Conservation (phyloP, 2,113 vertebrate genomes). For the Indicator maculatus region DNA sequence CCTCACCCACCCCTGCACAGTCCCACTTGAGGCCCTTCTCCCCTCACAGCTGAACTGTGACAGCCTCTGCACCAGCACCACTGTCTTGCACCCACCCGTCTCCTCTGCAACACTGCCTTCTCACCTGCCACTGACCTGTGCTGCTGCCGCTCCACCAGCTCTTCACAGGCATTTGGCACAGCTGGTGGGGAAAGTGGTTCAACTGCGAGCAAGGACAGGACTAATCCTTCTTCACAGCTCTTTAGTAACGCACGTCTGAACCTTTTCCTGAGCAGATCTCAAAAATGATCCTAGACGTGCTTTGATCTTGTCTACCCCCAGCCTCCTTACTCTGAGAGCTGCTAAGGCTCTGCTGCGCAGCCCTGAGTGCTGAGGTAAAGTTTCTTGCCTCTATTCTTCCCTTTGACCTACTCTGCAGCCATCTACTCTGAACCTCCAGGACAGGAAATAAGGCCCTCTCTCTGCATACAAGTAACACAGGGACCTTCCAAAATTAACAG, state of each 20-base stretch:
- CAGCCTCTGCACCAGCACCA: fast-evolving
- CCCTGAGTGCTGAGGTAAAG: fast-evolving
- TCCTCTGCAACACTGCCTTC: not conserved
- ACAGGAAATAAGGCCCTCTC: not conserved
- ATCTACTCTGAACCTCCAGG: not conserved
- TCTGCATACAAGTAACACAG: not conserved
- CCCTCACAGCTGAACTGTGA: fast-evolving
- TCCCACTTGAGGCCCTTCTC: fast-evolving
- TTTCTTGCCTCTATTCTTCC: not conserved
- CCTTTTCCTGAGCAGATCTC: slow-evolving; percentile 34
- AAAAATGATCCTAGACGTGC: not conserved
- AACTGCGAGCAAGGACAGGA: slow-evolving; percentile 6
- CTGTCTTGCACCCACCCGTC: not conserved
- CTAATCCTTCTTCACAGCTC: slow-evolving; percentile 43
- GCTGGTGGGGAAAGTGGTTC: slow-evolving; percentile 9
- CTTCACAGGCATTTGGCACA: not conserved
- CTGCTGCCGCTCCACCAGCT: not conserved
- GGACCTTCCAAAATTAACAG: not conserved
- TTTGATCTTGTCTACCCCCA: slow-evolving; percentile 4
- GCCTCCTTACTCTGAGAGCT: not conserved
- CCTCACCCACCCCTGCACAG: not conserved
- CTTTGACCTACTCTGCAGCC: not conserved
- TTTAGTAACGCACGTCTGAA: slow-evolving; percentile 41
- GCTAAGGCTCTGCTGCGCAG: not conserved
- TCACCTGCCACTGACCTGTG: not conserved